Evolutionary conservation across 64 coral and sea anemone species (phyloP).

Genomic region (Catalaphyllia jardinei): DNA sequence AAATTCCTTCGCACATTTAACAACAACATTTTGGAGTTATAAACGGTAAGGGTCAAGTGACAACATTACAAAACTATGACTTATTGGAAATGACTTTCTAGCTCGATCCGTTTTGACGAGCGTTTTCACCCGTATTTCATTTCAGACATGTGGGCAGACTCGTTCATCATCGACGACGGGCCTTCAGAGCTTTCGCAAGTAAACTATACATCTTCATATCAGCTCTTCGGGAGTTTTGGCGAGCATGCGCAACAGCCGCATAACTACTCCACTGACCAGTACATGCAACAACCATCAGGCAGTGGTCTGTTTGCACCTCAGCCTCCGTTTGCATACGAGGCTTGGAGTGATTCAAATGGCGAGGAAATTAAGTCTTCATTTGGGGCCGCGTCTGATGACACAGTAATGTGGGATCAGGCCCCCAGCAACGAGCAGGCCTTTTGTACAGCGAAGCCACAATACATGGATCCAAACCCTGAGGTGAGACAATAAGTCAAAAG

Average conservation of each 20-base stretch:
- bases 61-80: too few relatives aligned
- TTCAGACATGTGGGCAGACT: conserved; percentile 32
- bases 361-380: background rate
- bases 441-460: background rate
- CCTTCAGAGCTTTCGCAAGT: conserved; percentile 21
- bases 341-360: background rate
- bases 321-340: background rate
- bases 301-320: background rate
- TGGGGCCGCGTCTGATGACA: background rate
- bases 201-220: background rate
- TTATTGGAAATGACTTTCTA: background rate
- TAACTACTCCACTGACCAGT: background rate
- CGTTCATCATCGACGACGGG: background rate
- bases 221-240: background rate
- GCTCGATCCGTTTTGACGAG: background rate
- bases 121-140: background rate
- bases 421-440: background rate
- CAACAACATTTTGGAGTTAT: too few relatives aligned
- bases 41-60: too few relatives aligned
- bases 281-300: background rate
- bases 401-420: background rate
- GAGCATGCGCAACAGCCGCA: background rate
- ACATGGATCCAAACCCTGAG: background rate
- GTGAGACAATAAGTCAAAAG: background rate
- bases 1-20: too few relatives aligned